These are phyloP conservation scores for Pipistrellus pipistrellus DNA, from an alignment of 2,797 vertebrate genomes.

Conservation along the genomic window DNA sequence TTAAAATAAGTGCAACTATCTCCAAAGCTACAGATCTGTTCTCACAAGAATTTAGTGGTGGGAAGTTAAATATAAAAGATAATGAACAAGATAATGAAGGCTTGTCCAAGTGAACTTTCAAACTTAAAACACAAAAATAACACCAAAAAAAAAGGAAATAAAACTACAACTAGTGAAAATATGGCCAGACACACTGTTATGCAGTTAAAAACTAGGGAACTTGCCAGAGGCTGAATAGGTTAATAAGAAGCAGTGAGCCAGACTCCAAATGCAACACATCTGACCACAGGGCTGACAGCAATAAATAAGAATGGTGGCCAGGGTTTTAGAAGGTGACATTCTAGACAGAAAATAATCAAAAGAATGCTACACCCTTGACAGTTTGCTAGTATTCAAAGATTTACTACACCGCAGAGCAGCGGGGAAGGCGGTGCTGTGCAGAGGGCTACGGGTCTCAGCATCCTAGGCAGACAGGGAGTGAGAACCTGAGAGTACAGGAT, in stretches of 20 bases:
- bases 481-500: not conserved
- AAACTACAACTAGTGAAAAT: not conserved
- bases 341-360: constrained; percentile 68
- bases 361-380: constrained; percentile 52
- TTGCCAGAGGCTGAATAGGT: not conserved
- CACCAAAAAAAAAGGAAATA: not conserved
- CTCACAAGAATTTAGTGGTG: not conserved
- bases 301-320: constrained; percentile 48
- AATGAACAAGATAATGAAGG: not conserved
- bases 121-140: not conserved
- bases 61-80: constrained; percentile 9
- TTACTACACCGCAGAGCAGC: not conserved
- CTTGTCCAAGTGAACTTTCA: not conserved
- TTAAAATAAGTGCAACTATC: constrained; percentile 28
- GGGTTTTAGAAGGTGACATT: constrained; percentile 58
- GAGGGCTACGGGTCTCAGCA: accelerated
- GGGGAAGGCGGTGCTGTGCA: not conserved
- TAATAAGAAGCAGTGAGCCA: not conserved
- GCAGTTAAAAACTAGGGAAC: not conserved
- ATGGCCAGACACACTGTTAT: not conserved
- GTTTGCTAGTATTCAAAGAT: constrained; percentile 52
- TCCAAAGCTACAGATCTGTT: not conserved
- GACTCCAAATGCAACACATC: not conserved
- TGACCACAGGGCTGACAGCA: constrained; percentile 22
- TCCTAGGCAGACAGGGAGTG: not conserved